A percentile compares a stretch with the other conserved stretches of the same genome.
Conservation (phyloP, 2,113 vertebrate genomes). For the Dipodomys spectabilis region DNA sequence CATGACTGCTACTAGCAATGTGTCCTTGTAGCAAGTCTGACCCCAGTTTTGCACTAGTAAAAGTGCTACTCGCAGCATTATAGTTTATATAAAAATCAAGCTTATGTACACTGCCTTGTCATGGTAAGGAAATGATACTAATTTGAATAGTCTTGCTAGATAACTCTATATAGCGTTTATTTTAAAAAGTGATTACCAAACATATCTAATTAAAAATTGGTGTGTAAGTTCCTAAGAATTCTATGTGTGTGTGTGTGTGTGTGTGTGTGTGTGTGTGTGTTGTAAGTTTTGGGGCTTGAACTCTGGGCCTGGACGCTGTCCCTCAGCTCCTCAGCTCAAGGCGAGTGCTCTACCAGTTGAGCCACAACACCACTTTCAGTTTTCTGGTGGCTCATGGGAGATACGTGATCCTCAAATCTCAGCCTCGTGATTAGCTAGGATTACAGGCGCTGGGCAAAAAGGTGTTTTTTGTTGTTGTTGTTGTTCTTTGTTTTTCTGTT, state of each 20-base stretch:
- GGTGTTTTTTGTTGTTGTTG: too few species aligned
- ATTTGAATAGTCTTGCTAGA: constrained; percentile 16
- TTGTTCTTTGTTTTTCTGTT: too few species aligned
- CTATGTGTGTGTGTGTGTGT: background rate
- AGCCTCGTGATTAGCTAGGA: too few species aligned
- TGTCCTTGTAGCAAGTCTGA: background rate
- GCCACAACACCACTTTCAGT: too few species aligned
- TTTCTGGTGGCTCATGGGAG: too few species aligned
- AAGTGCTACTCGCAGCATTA: background rate
- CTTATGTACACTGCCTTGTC: background rate
- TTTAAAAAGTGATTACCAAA: constrained; percentile 12
- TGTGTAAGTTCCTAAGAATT: background rate
- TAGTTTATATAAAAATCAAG: background rate
- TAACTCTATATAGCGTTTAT: background rate
- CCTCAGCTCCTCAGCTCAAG: too few species aligned
- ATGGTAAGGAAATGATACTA: constrained; percentile 16
- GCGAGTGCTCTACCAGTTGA: too few species aligned
- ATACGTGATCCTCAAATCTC: too few species aligned
- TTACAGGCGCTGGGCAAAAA: too few species aligned
- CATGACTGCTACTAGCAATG: background rate
- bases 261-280: too few species aligned
- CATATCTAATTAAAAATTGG: constrained; percentile 11
- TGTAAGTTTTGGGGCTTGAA: too few species aligned
- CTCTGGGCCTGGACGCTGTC: too few species aligned
- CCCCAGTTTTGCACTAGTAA: background rate